Conservation (phyloP, 1,140 invertebrate species). For the Archivesica marissinica region DNA sequence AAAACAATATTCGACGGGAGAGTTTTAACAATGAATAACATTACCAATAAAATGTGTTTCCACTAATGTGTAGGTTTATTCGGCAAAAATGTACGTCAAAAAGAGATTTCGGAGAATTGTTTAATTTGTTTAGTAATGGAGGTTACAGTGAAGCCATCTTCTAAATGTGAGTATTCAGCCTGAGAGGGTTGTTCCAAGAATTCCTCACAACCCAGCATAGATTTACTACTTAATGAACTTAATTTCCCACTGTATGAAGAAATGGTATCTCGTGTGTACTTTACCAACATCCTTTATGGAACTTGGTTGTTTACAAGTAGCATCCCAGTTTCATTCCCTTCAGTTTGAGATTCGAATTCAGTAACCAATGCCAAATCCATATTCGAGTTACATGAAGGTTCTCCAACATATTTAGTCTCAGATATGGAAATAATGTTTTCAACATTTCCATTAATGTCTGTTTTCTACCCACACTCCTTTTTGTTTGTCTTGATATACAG, state of each 20-base stretch:
- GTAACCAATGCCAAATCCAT: background rate
- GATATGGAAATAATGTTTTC: background rate
- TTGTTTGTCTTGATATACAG: conserved; percentile 26
- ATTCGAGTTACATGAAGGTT: background rate
- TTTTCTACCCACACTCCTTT: no score
- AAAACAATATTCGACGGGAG: no score
- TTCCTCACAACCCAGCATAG: conserved; percentile 16
- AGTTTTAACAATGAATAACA: no score
- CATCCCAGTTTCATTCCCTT: conserved; percentile 20
- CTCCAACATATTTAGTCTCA: background rate
- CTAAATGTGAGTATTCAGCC: background rate
- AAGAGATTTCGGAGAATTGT: no score
- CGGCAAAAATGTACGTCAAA: no score
- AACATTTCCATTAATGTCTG: background rate
- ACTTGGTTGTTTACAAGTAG: conserved; percentile 15
- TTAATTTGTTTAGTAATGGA: no score
- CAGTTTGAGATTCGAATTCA: background rate
- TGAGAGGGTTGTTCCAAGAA: background rate
- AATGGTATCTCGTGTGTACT: conserved; percentile 5
- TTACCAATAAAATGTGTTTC: no score
- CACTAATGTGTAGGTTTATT: no score
- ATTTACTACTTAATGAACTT: background rate
- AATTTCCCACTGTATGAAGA: background rate
- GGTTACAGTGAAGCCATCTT: conserved; percentile 13
- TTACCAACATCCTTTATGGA: conserved; percentile 18